Evolutionary conservation across 2,888 invertebrate species (phyloP).

Genomic region (Drosophila greeni): DNA sequence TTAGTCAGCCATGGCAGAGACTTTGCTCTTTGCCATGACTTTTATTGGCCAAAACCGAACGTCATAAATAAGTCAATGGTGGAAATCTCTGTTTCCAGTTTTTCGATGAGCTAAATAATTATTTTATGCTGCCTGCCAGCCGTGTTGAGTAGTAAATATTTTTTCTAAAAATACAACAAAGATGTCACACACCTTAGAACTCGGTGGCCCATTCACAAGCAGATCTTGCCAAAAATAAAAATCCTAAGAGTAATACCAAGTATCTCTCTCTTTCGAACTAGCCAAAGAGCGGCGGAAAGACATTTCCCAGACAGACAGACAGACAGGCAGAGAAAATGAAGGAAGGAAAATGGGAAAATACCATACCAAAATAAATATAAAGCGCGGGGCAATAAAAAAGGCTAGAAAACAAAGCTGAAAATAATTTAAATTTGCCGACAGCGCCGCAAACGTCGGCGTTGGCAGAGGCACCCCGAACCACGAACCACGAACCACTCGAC

Average conservation of each 20-base stretch:
- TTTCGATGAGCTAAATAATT: constrained; percentile 14
- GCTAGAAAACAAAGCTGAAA: constrained; percentile 66
- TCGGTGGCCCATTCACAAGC: constrained; percentile 34
- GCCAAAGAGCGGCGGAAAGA: constrained; percentile 15
- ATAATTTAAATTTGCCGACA: constrained; percentile 67
- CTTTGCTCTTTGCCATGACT: constrained; percentile 6
- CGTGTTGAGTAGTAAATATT: neutral
- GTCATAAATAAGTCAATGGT: constrained; percentile 15
- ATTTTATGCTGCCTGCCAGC: constrained; percentile 9
- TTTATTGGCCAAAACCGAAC: neutral
- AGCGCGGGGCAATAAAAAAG: constrained; percentile 29
- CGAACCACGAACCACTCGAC: constrained; percentile 17
- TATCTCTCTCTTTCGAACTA: constrained; percentile 5
- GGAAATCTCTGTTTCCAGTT: neutral
- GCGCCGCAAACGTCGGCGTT: constrained; percentile 22
- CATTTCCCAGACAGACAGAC: constrained; percentile 28
- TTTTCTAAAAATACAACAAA: constrained; percentile 21
- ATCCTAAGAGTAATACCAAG: neutral
- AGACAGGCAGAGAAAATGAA: constrained; percentile 11
- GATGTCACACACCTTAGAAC: constrained; percentile 22
- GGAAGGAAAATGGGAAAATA: constrained; percentile 43
- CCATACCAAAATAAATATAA: constrained; percentile 65
- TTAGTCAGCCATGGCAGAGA: constrained; percentile 8
- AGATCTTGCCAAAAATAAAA: constrained; percentile 18
- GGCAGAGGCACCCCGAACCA: constrained; percentile 21